Conservation (phyloP, 2,797 vertebrate species). For the Pyrocephalus nanus region DNA sequence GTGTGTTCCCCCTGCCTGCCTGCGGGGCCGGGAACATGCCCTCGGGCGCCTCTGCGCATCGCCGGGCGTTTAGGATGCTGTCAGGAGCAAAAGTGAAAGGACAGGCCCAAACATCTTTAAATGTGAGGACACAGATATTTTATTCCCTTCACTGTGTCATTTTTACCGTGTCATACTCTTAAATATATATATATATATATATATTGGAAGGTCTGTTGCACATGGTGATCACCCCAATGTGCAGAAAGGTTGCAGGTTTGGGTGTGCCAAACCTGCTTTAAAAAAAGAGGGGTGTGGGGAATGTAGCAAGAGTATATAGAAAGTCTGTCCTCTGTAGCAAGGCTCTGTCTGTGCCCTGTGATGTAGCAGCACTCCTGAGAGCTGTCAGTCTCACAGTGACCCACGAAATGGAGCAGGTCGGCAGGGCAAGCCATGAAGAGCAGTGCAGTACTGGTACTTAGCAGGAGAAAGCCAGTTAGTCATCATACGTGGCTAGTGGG, state of each 20-base stretch:
- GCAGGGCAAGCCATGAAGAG: fast-evolving
- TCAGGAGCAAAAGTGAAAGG: background rate
- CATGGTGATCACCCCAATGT: no score
- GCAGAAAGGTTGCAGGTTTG: background rate
- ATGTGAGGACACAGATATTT: background rate
- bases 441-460: background rate
- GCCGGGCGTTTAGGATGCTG: background rate
- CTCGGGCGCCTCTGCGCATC: background rate
- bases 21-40: background rate
- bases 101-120: background rate
- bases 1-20: background rate
- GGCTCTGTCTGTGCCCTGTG: background rate
- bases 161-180: background rate
- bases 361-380: background rate
- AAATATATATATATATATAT: no score
- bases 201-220: background rate
- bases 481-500: background rate
- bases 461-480: background rate
- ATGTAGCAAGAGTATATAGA: background rate
- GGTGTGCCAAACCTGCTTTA: background rate
- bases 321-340: background rate
- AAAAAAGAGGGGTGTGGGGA: background rate
- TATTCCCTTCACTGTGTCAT: background rate
- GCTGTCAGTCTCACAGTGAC: background rate
- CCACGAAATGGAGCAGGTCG: background rate